Base-by-base conservation (phyloP, 2,888 invertebrate species). In the Caenorhabditis sinica region DNA sequence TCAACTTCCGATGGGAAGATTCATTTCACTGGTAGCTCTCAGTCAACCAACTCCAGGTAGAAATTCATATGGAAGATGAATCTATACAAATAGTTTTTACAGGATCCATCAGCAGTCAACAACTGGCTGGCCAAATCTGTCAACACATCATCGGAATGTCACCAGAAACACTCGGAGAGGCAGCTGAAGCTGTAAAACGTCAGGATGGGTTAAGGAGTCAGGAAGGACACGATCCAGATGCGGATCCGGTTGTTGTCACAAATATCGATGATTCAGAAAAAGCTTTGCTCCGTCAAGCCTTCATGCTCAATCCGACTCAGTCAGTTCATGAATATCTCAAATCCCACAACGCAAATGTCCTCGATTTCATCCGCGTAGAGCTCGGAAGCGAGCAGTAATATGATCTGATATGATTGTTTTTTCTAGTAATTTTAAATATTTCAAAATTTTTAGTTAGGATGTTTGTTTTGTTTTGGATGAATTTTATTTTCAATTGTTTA, bases 281-380 rank as follows among this genome's bases (percentile, higher is more conserved):
- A 0, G 83, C 88, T 15, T 86, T 92, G 23, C 87, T 92, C n/a
- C 87, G 90, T 11, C 92, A 92, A 80, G 75, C 90, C 3, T 92
- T 92, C 84, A 92, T 92, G 91, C 82, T 92, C 17, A 92, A 91
- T 60, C 92, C 92, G 8, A 85, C 88, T 6, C 91, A 92, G 69
- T 88, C 90, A 0, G 90, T 92, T n/a, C 71, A 89, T 73, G 90
- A 89, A 28, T 88, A 88, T 72, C 61, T 88, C 28, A 68, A 51
- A 45, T 80, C 82, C 28, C 92, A 92, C 73, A 88, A 89, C 51
- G 92, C 92, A 3, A 81, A 86, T 43, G 83, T 92, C 53, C 53
- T 85, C 49, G 88, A 89, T 61, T 92, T 92, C 73, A 83, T 85
- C 43, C 89, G 92, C 0, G 63, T 86, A 28, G 90, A 92, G 77